These are phyloP conservation scores for Halcyon malimbica DNA, from an alignment of 2,113 vertebrate genomes.

Conservation along the genomic window DNA sequence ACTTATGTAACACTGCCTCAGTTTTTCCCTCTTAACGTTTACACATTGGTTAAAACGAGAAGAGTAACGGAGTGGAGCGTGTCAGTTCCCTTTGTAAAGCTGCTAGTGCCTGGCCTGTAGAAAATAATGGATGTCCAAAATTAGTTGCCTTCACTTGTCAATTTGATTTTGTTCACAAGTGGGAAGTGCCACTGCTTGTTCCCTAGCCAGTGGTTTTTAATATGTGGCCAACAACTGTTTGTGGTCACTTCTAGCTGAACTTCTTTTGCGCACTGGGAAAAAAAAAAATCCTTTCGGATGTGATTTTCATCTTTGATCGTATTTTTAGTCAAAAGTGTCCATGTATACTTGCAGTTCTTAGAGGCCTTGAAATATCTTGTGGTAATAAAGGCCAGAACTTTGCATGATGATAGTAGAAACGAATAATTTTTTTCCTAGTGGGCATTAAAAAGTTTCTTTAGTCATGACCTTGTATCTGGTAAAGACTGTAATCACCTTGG, in stretches of 20 bases:
- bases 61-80: neutral
- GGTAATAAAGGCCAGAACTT: neutral
- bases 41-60: neutral
- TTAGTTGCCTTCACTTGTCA: conserved; percentile 7
- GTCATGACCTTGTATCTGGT: conserved; percentile 47
- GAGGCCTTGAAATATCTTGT: neutral
- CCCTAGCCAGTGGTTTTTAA: conserved; percentile 15
- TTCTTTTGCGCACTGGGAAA: neutral
- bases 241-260: conserved; percentile 20
- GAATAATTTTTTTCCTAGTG: neutral
- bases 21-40: neutral
- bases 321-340: neutral
- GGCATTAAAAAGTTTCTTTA: conserved; percentile 46
- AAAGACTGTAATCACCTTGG: conserved; percentile 37
- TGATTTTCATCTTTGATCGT: neutral
- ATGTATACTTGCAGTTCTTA: neutral
- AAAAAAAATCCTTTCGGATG: neutral
- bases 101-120: neutral
- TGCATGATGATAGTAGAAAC: neutral
- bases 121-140: neutral
- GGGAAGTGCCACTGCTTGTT: conserved; percentile 22
- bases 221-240: conserved; percentile 6
- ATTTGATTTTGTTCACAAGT: neutral
- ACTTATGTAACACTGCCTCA: neutral
- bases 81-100: neutral